Conservation (phyloP, 2,888 invertebrate species). For the Drosophila anomelani region DNA sequence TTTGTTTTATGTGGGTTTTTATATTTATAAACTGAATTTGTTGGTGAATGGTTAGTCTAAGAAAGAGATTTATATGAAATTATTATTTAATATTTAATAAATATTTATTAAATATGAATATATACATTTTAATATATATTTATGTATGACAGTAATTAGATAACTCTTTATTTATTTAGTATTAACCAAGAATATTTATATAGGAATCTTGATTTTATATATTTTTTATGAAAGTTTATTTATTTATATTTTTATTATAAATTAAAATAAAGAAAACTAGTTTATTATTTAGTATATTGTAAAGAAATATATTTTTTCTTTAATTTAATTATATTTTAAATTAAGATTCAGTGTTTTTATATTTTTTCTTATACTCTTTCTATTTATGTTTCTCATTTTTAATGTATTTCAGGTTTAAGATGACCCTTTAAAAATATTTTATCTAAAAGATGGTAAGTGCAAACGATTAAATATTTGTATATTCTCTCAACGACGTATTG, state of each 20-base stretch:
- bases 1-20: not conserved
- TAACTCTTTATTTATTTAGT: too few relatives aligned
- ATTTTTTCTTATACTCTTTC: too few relatives aligned
- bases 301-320: too few relatives aligned
- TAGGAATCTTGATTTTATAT: too few relatives aligned
- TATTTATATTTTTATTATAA: not conserved
- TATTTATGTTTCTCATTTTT: too few relatives aligned
- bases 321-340: not conserved
- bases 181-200: too few relatives aligned
- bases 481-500: not conserved
- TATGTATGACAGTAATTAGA: too few relatives aligned
- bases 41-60: not conserved
- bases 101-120: not conserved
- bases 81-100: not conserved
- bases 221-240: not conserved
- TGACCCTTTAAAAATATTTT: too few relatives aligned
- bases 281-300: too few relatives aligned
- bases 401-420: too few relatives aligned
- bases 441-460: not conserved
- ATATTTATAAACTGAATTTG: not conserved
- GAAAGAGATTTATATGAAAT: not conserved
- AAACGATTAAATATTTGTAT: not conserved
- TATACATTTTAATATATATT: too few relatives aligned
- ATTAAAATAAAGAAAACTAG: too few relatives aligned
- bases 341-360: not conserved